phyloP scores from a whole-genome alignment of 2,797 vertebrate genomes.

The Betta splendens region DNA sequence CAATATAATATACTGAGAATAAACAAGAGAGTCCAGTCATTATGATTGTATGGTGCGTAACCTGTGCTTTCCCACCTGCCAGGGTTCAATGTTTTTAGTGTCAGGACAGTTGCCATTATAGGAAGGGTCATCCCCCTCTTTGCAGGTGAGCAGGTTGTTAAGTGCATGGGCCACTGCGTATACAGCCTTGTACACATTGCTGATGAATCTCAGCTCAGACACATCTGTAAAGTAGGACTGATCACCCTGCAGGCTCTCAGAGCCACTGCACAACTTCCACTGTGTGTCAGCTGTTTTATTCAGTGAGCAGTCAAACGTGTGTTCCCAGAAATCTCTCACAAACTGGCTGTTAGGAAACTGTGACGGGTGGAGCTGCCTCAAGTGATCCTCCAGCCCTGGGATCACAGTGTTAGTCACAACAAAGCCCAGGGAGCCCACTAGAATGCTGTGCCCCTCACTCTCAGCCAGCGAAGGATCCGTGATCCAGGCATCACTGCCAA shows the following conservation, averaged over 20 bases:
- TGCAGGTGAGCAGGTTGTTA: conserved; percentile 75
- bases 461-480: conserved; percentile 77
- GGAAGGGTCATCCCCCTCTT: conserved; percentile 58
- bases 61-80: conserved; percentile 78
- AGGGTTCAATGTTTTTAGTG: conserved; percentile 75
- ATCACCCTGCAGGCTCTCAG: conserved; percentile 77
- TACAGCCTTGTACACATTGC: conserved; percentile 85
- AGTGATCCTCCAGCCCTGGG: conserved; percentile 71
- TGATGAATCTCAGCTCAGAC: conserved; percentile 81
- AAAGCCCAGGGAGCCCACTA: conserved; percentile 78
- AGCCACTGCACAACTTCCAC: conserved; percentile 73
- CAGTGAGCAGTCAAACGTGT: conserved; percentile 74
- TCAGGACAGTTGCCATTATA: conserved; percentile 62
- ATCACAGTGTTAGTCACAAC: conserved; percentile 71
- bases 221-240: conserved; percentile 82
- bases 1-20: neutral
- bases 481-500: conserved; percentile 84
- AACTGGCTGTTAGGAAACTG: conserved; percentile 76
- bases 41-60: neutral
- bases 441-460: conserved; percentile 60
- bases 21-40: neutral
- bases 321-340: conserved; percentile 81
- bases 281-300: conserved; percentile 19
- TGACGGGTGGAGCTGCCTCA: conserved; percentile 73
- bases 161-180: conserved; percentile 83